Percentiles rank a stretch among this genome's conserved stretches.
phyloP scores from a whole-genome alignment of 2,797 vertebrate genomes.

The Pipistrellus nathusii region DNA sequence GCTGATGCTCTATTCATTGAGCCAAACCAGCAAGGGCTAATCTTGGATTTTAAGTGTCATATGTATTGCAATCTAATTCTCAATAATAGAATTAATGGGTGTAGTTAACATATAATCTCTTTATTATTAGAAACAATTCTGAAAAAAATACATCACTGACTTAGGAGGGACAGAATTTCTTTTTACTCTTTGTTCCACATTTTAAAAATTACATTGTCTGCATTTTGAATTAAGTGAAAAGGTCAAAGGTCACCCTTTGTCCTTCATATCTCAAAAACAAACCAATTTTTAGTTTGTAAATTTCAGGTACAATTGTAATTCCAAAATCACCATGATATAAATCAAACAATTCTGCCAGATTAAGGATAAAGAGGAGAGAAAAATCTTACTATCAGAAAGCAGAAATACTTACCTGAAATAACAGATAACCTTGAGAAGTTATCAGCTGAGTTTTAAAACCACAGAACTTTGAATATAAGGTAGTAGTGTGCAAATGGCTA shows the following conservation, averaged over 20 bases:
- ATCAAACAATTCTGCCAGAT: slow-evolving; percentile 50
- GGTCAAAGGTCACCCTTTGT: slow-evolving; percentile 62
- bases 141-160: slow-evolving; percentile 3
- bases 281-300: slow-evolving; percentile 10
- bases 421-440: slow-evolving; percentile 2
- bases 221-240: slow-evolving; percentile 64
- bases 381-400: slow-evolving; percentile 1
- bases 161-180: slow-evolving; percentile 14
- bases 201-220: slow-evolving; percentile 58
- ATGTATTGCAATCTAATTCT: slow-evolving; percentile 40
- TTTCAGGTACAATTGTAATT: slow-evolving; percentile 38
- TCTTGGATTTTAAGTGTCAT: slow-evolving; percentile 48
- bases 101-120: not conserved
- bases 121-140: slow-evolving; percentile 53
- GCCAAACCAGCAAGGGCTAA: not conserved
- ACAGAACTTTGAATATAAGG: not conserved
- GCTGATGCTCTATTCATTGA: too few species aligned
- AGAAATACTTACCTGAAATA: slow-evolving; percentile 32
- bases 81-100: slow-evolving; percentile 41
- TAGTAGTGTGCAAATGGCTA: not conserved
- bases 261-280: slow-evolving; percentile 61
- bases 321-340: slow-evolving; percentile 29
- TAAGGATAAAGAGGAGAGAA: not conserved
- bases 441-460: slow-evolving; percentile 53
- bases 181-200: slow-evolving; percentile 60